Conservation (phyloP, 2,797 vertebrate species). For the Tapera naevia region DNA sequence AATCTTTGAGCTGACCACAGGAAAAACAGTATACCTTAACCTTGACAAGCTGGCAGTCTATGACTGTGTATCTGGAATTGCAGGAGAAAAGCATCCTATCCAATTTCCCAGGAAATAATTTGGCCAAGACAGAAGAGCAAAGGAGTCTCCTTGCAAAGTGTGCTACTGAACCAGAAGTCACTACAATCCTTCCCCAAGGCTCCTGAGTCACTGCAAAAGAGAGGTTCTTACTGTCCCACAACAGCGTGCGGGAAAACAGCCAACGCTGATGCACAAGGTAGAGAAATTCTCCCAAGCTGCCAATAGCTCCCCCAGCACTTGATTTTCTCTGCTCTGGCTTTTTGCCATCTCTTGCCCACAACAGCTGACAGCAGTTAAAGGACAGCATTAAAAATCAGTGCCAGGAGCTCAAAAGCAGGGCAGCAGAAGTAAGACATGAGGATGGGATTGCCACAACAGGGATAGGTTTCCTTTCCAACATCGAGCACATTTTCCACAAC, state of each 20-base stretch:
- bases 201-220: not conserved
- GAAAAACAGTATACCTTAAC: not conserved
- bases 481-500: not conserved
- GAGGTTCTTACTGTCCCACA: not conserved
- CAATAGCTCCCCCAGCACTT: not conserved
- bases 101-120: slow-evolving; percentile 7
- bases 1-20: not conserved
- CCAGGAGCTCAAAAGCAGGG: no score
- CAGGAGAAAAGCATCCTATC: not conserved
- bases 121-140: slow-evolving; percentile 3
- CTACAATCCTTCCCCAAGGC: not conserved
- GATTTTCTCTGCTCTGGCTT: not conserved
- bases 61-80: not conserved
- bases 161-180: not conserved
- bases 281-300: not conserved
- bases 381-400: not conserved
- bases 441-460: not conserved
- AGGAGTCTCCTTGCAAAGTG: not conserved
- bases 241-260: accelerated
- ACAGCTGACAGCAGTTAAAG: not conserved
- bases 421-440: accelerated
- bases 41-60: not conserved
- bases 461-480: not conserved
- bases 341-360: not conserved
- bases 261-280: not conserved